Evolutionary conservation across 2,888 invertebrate species (phyloP).

Genomic region (Drosophila kokeensis): DNA sequence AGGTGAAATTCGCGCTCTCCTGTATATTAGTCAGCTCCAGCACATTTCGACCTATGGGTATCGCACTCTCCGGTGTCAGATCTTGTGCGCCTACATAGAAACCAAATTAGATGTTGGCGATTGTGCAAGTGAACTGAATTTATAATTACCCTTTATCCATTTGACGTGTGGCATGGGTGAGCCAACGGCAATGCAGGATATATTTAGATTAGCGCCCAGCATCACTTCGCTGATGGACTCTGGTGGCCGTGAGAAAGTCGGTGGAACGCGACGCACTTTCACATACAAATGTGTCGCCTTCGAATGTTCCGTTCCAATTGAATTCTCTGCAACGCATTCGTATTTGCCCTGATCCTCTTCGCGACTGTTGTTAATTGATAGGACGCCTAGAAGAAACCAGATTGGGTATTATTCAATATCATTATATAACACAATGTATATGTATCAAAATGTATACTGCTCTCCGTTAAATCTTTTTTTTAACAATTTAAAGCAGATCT

Average conservation of each 20-base stretch:
- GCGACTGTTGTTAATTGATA: slow-evolving; percentile 95
- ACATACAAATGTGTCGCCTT: slow-evolving; percentile 96
- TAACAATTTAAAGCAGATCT: not conserved
- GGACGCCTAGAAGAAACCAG: slow-evolving; percentile 79
- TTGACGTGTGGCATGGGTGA: slow-evolving; percentile 99
- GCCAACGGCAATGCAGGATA: slow-evolving; percentile 98
- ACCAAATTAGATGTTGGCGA: not conserved
- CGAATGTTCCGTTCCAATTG: slow-evolving; percentile 96
- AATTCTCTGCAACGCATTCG: slow-evolving; percentile 97
- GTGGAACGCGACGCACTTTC: slow-evolving; percentile 97
- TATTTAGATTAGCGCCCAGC: slow-evolving; percentile 94
- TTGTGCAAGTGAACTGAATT: not conserved
- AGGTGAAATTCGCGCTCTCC: slow-evolving; percentile 98
- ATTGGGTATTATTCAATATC: not conserved
- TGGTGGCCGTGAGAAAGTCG: slow-evolving; percentile 97
- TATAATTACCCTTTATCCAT: slow-evolving; percentile 91
- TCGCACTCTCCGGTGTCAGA: slow-evolving; percentile 94
- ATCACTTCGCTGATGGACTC: slow-evolving; percentile 94
- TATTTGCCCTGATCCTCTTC: slow-evolving; percentile 97
- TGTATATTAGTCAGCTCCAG: slow-evolving; percentile 94
- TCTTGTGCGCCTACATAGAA: slow-evolving; percentile 88
- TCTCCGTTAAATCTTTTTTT: not conserved
- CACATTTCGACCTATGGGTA: slow-evolving; percentile 94
- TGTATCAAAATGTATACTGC: not conserved
- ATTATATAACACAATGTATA: not conserved